These are phyloP conservation scores for Drosophila nr. medialis DNA, from an alignment of 2,888 invertebrate species.

Conservation along the genomic window DNA sequence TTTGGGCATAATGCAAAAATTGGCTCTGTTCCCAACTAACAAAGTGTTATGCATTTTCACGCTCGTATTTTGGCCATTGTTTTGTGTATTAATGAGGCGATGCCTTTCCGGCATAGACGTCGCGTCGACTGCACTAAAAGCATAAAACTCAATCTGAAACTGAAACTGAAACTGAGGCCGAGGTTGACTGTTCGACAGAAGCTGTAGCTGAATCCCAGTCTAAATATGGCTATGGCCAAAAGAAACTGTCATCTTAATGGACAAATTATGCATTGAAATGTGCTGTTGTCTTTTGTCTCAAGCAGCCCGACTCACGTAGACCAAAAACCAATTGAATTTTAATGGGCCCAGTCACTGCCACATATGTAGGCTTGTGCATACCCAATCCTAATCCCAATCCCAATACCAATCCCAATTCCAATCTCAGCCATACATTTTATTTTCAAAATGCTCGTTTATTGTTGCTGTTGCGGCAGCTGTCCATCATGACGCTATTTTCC, in stretches of 20 bases:
- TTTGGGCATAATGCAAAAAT: slow-evolving; percentile 64
- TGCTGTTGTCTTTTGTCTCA: slow-evolving; percentile 51
- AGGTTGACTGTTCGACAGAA: background rate
- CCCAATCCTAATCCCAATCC: background rate
- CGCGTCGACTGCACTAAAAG: slow-evolving; percentile 48
- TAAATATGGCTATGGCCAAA: slow-evolving; percentile 37
- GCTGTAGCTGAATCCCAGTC: background rate
- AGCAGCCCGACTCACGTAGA: slow-evolving; percentile 64
- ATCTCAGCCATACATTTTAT: slow-evolving; percentile 3
- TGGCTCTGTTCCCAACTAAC: slow-evolving; percentile 65
- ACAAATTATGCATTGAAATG: slow-evolving; percentile 61
- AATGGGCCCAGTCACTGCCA: slow-evolving; percentile 49
- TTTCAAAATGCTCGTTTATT: slow-evolving; percentile 1
- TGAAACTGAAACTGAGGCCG: background rate
- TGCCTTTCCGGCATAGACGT: slow-evolving; percentile 61
- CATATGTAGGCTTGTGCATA: background rate
- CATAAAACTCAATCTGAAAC: background rate
- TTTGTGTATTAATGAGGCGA: slow-evolving; percentile 68
- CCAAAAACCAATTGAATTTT: slow-evolving; percentile 76
- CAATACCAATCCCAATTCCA: background rate
- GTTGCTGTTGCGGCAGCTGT: slow-evolving; percentile 45
- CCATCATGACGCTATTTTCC: slow-evolving; percentile 41
- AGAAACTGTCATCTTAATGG: slow-evolving; percentile 65
- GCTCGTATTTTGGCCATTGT: slow-evolving; percentile 49
- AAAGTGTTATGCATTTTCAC: slow-evolving; percentile 62